Evolutionary conservation across 1,140 invertebrate species (phyloP).

Genomic region (Drosophila repleta): DNA sequence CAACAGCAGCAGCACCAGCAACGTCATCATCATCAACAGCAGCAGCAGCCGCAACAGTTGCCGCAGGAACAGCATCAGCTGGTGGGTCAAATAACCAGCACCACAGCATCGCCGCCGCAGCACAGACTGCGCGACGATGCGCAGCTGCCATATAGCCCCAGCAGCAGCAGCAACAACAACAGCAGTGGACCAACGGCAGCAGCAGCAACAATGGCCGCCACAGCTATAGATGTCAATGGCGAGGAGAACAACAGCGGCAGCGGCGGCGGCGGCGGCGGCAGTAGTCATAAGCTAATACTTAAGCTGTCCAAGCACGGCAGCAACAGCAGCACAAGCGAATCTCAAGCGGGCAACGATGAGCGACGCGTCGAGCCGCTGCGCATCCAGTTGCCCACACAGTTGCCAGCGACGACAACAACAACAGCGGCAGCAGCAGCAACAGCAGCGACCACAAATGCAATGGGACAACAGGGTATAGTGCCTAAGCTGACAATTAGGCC

Average conservation of each 20-base stretch:
- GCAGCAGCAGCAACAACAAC: constrained; percentile 40
- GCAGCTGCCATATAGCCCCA: constrained; percentile 42
- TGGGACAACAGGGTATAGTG: constrained; percentile 18
- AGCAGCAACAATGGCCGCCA: constrained; percentile 60
- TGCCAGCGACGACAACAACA: neutral
- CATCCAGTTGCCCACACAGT: constrained; percentile 55
- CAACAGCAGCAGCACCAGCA: constrained; percentile 28
- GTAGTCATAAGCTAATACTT: constrained; percentile 71
- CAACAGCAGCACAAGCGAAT: constrained; percentile 51
- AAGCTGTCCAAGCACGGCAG: constrained; percentile 69
- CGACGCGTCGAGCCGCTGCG: constrained; percentile 69
- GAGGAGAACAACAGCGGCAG: constrained; percentile 42
- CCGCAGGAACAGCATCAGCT: constrained; percentile 30
- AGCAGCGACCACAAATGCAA: neutral
- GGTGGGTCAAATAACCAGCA: constrained; percentile 72
- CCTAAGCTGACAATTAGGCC: constrained; percentile 45
- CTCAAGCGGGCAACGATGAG: constrained; percentile 61
- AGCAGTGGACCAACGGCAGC: constrained; percentile 18
- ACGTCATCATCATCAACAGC: constrained; percentile 20
- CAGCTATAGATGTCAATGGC: constrained; percentile 62
- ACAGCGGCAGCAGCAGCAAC: too few relatives aligned
- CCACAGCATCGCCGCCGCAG: constrained; percentile 74
- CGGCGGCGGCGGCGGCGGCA: constrained; percentile 5
- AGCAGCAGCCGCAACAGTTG: constrained; percentile 33
- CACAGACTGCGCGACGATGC: constrained; percentile 54